Evolutionary conservation across 1,140 invertebrate genomes (phyloP), one percentile per base, ranked within the genome.

Genomic region (Rhyzopertha dominica): DNA sequence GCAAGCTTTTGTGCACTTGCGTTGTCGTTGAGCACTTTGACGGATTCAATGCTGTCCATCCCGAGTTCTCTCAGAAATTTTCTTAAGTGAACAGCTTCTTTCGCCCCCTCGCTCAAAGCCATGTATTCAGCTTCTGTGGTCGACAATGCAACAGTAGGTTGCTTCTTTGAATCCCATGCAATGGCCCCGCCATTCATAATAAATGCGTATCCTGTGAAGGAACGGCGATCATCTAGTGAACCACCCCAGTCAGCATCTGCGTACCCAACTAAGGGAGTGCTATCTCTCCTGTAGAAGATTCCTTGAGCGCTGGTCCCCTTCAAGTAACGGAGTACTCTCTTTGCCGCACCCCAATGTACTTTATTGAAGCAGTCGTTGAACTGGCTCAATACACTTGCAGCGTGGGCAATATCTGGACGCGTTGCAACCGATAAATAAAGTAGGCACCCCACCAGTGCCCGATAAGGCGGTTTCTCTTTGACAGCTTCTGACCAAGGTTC

Each of bases 381-480:
- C 39, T 67, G 63, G 30, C 60, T 65, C 7, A 65, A 40, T 23
- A 49, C 54, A 43, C 59, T 64, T 0, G 74, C 65, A 24, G 66
- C 52, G 56, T 57, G 73, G 2, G 66, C 44, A 25, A 75, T 68
- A 56, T 75, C 72, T 25, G 71, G 71, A 37, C 73, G 49, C 3
- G 69, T 71, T 2, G 54, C 38, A 5, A 66, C 58, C 7, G 68
- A 45, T 5, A 72, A 43, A 53, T 72, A 73, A 53, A 73, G 61
- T 9, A 75, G 50, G 31, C 48, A 45, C 10, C 68, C 69, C 12
- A 73, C 57, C 3, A 63, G 34, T 26, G 70, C 38, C 42, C 61
- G 58, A 50, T 63, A 74, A 17, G 51, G 24, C 56, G 49, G 24
- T 20, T 29, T 43, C 35, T 37, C 10, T n/a, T n/a, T n/a, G n/a